Conservation (phyloP, 2,113 vertebrate genomes). For the Rhinoderma darwinii region DNA sequence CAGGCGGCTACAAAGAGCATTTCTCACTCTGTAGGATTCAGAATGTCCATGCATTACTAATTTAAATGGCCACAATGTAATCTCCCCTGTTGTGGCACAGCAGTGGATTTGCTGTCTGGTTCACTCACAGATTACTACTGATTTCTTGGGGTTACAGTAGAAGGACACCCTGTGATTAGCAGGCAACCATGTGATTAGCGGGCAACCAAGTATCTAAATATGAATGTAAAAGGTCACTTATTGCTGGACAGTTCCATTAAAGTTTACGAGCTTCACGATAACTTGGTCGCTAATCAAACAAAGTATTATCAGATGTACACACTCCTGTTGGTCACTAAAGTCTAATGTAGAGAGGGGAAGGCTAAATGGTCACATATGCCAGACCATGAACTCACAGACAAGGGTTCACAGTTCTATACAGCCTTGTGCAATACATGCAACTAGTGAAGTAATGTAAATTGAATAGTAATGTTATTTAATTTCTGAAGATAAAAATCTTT, state of each 20-base stretch:
- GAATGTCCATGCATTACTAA: too few species aligned
- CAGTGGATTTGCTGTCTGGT: background rate
- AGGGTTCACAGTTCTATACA: background rate
- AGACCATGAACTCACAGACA: conserved; percentile 40
- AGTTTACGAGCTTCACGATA: conserved; percentile 33
- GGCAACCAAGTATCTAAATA: background rate
- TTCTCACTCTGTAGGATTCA: too few species aligned
- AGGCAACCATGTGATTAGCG: background rate
- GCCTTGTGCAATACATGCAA: conserved; percentile 16
- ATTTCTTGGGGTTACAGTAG: background rate
- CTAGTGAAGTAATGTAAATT: background rate
- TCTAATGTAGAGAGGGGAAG: background rate
- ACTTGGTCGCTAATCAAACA: conserved; percentile 35
- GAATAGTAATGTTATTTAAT: conserved; percentile 15
- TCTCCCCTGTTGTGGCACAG: too few species aligned
- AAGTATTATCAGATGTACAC: conserved; percentile 34
- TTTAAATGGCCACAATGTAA: too few species aligned
- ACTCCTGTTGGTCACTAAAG: background rate
- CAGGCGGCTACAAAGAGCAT: too few species aligned
- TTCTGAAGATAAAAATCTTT: background rate
- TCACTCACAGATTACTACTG: background rate
- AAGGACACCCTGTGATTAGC: background rate
- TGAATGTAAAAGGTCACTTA: conserved; percentile 16
- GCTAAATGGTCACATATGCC: background rate
- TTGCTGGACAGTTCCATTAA: conserved; percentile 21